Evolutionary conservation across 2,113 vertebrate species (phyloP), one percentile per base, ranked within the genome.

Genomic region (Tetrao urogallus): DNA sequence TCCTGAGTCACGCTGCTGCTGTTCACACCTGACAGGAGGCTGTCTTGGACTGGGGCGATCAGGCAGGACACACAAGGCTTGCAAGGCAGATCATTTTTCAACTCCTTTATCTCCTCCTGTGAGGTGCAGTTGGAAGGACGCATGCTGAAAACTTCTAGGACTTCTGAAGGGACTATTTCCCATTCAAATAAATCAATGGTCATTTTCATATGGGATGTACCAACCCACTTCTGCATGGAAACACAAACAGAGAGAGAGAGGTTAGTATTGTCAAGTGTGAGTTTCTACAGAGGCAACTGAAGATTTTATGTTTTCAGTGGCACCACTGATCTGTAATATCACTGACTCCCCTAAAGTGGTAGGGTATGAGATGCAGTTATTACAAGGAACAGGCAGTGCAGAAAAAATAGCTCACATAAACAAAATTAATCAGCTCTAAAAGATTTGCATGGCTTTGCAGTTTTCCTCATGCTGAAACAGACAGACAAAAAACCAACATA

Each of bases 151-250:
- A 91, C 87, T 93, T 97, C 97, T 75, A 98, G 78, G 32, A 75
- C 40, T 50, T 96, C 97, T 18, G 96, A 97, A 20, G 82, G 56
- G 11, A 82, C 93, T 1, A 95, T 58, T 67, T 78, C 84, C 93
- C 95, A 94, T 34, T 97, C 84, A n/a, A 86, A 93, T 66, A 97
- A 92, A 60, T 97, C 97, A 28, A 97, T 63, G 21, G 92, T 91
- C 66, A 95, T 95, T 89, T 94, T 90, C 2, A 38, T 89, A 74
- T 90, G 90, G 36, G 97, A 94, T 36, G 91, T 57, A 25, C 97
- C 97, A 67, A 98, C 96, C 98, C 98, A 98, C 25, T 95, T 97
- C 98, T 98, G 94, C 24, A 89, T 56, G 85, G 86, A 88, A 92
- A 63, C 22, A 81, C 27, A 80, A 6, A 76, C 3, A 61, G 19